Evolutionary conservation across 1,140 invertebrate genomes (phyloP).

Genomic region (Globodera rostochiensis): DNA sequence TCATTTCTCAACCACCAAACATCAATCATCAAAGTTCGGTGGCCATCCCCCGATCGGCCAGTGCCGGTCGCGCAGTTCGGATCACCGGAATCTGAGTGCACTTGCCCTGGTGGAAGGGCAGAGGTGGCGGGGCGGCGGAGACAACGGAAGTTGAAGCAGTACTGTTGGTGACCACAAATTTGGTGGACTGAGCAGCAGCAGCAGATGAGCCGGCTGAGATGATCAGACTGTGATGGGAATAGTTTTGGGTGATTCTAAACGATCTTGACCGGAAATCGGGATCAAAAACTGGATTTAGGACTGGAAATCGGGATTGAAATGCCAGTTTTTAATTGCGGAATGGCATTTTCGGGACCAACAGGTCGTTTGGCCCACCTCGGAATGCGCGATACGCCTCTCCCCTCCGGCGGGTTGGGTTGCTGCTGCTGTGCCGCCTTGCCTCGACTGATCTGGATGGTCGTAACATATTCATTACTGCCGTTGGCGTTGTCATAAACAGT

Average conservation of each 20-base stretch:
- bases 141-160: background rate
- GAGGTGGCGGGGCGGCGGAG: background rate
- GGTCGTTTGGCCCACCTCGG: background rate
- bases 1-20: too few relatives aligned
- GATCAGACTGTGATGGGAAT: background rate
- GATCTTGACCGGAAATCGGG: too few relatives aligned
- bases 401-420: conserved; percentile 6
- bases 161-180: background rate
- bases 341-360: background rate
- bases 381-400: conserved; percentile 21
- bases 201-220: background rate
- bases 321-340: background rate
- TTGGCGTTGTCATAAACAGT: background rate
- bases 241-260: too few relatives aligned
- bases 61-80: background rate
- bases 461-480: background rate
- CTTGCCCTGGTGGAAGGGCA: background rate
- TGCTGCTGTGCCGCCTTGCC: background rate
- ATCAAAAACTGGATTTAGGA: too few relatives aligned
- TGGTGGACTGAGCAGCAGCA: background rate
- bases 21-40: background rate
- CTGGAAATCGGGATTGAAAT: too few relatives aligned
- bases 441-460: conserved; percentile 2
- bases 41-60: background rate
- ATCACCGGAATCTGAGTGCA: conserved; percentile 14